phyloP scores from a whole-genome alignment of 2,113 vertebrate species.

The Mesitornis unicolor region DNA sequence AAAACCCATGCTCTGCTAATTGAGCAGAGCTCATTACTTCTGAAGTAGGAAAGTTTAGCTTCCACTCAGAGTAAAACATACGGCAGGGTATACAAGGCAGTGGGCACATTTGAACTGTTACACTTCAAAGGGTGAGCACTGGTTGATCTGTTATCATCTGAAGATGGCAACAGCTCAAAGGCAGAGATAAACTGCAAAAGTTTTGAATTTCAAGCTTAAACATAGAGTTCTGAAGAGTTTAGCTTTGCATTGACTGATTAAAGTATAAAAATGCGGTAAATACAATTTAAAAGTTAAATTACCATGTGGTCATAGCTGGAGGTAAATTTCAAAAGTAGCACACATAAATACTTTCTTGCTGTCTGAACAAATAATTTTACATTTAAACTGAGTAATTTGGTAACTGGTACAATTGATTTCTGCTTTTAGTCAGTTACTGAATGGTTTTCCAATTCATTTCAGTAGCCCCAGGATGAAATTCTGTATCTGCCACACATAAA shows the following conservation, averaged over 20 bases:
- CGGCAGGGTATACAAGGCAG: background rate
- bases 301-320: constrained; percentile 49
- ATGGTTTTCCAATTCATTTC: background rate
- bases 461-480: background rate
- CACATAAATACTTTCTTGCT: constrained; percentile 29
- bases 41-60: background rate
- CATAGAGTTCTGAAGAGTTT: background rate
- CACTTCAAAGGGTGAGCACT: constrained; percentile 24
- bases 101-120: background rate
- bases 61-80: background rate
- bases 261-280: constrained; percentile 35
- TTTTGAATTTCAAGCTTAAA: background rate
- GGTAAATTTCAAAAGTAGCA: constrained; percentile 31
- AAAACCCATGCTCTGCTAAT: constrained; percentile 32
- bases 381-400: constrained; percentile 28
- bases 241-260: background rate
- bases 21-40: constrained; percentile 26
- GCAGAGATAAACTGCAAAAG: background rate
- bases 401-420: constrained; percentile 29
- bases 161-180: constrained; percentile 43
- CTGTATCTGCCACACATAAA: background rate
- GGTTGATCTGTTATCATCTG: constrained; percentile 43
- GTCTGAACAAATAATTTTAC: constrained; percentile 42
- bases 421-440: background rate
- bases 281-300: constrained; percentile 54